Conservation (phyloP, 2,797 vertebrate genomes). For the Aldrovandia affinis region DNA sequence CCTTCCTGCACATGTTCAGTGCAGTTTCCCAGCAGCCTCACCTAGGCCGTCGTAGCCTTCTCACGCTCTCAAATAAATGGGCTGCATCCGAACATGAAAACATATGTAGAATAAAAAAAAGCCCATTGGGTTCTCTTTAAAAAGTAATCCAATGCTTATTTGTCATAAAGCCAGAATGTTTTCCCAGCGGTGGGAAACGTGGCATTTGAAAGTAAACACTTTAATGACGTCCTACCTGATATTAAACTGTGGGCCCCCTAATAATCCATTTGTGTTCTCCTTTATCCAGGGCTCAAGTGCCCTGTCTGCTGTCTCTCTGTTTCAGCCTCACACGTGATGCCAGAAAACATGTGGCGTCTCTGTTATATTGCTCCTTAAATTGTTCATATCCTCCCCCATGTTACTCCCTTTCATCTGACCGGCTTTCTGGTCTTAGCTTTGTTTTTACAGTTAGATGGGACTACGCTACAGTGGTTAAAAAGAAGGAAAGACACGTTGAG, state of each 20-base stretch:
- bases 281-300: conserved; percentile 69
- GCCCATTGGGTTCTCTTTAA: conserved; percentile 41
- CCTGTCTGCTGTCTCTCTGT: conserved; percentile 66
- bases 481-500: background rate
- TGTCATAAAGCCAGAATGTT: conserved; percentile 51
- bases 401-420: conserved; percentile 80
- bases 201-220: conserved; percentile 60
- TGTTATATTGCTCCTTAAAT: conserved; percentile 81
- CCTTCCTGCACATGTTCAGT: conserved; percentile 15
- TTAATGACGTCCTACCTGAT: conserved; percentile 68
- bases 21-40: background rate
- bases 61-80: conserved; percentile 31
- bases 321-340: conserved; percentile 72
- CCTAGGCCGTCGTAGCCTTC: background rate
- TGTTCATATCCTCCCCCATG: conserved; percentile 80
- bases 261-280: conserved; percentile 75
- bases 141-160: conserved; percentile 59
- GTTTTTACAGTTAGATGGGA: conserved; percentile 17
- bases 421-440: conserved; percentile 67
- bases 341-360: conserved; percentile 78
- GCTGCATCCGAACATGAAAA: conserved; percentile 47
- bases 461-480: background rate
- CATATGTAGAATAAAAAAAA: conserved; percentile 43
- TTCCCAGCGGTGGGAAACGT: conserved; percentile 50
- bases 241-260: conserved; percentile 73